Evolutionary conservation across 2,888 invertebrate genomes (phyloP), one percentile per base, ranked within the genome.

Genomic region (Hypomecis atomaria): DNA sequence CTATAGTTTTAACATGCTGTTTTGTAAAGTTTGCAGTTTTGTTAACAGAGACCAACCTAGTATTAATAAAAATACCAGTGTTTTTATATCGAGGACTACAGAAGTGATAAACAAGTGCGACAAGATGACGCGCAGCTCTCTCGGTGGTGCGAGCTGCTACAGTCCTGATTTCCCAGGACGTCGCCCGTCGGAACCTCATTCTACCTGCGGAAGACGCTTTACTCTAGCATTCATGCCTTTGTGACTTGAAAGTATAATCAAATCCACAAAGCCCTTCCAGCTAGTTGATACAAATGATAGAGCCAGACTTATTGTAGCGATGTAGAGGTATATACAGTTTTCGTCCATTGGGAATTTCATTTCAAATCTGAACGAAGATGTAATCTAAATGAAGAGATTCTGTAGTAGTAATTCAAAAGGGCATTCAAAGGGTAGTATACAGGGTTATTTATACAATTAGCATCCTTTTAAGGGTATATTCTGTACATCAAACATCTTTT

Each of bases 161-260:
- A 78, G 77, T 78, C 79, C 85, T 90, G 89, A 90, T 90, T 91
- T 91, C 90, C 90, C 89, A 80, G 81, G 90, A 82, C 84, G 81
- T 85, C 77, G 73, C 76, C 78, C 79, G 85, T 83, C 79, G 83
- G 74, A 57, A 45, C 50, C 50, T 56, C 78, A 79, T 78, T 83
- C 80, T 77, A 82, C 80, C 79, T 71, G 78, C 71, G 70, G 66
- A 74, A 60, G 47, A 45, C 45, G 38, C 45, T 53, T 53, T 47
- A 34, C 38, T 40, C n/a, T 53, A 60, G 33, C 52, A 45, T 53
- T 60, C 47, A 40, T 48, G 47, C 23, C 56, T 56, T 56, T 56
- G 56, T 56, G 56, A 56, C 47, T 56, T 36, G 47, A 56, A 56
- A 56, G 33, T 56, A 56, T 48, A 56, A 56, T 56, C 47, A 56